Evolutionary conservation across 1,140 invertebrate genomes (phyloP).

Genomic region (Drosophila trapezifrons): DNA sequence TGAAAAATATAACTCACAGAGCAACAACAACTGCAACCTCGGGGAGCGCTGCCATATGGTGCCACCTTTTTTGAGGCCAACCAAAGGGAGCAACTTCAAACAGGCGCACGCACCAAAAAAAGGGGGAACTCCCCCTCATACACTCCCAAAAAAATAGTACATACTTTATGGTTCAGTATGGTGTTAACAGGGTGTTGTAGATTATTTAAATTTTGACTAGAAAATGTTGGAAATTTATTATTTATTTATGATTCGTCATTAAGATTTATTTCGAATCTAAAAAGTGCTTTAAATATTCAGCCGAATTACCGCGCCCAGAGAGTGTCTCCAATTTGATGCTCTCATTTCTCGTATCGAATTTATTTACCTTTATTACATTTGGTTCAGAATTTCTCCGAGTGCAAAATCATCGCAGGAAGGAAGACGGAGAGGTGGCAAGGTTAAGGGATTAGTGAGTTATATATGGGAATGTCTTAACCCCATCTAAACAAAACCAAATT

Average conservation of each 20-base stretch:
- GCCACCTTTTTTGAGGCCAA: conserved; percentile 65
- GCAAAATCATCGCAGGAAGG: not conserved
- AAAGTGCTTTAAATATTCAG: too few relatives aligned
- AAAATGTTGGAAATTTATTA: not conserved
- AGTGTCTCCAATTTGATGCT: not conserved
- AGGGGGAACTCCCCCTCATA: conserved; percentile 14
- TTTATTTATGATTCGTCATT: not conserved
- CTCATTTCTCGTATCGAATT: not conserved
- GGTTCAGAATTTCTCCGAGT: not conserved
- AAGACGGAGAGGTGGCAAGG: conserved; percentile 18
- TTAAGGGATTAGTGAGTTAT: conserved; percentile 71
- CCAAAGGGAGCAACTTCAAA: conserved; percentile 46
- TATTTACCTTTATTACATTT: not conserved
- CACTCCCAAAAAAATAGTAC: conserved; percentile 3
- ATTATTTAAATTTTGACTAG: too few relatives aligned
- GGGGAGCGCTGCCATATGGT: conserved; percentile 70
- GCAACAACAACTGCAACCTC: conserved; percentile 38
- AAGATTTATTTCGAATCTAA: too few relatives aligned
- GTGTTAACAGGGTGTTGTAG: not conserved
- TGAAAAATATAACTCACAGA: conserved; percentile 72
- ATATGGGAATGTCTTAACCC: conserved; percentile 81
- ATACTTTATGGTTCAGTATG: not conserved
- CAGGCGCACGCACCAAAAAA: conserved; percentile 33
- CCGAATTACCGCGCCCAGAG: too few relatives aligned
- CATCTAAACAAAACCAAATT: conserved; percentile 79